Evolutionary conservation across 2,888 invertebrate species (phyloP).

Genomic region (Platyscelio sp.): DNA sequence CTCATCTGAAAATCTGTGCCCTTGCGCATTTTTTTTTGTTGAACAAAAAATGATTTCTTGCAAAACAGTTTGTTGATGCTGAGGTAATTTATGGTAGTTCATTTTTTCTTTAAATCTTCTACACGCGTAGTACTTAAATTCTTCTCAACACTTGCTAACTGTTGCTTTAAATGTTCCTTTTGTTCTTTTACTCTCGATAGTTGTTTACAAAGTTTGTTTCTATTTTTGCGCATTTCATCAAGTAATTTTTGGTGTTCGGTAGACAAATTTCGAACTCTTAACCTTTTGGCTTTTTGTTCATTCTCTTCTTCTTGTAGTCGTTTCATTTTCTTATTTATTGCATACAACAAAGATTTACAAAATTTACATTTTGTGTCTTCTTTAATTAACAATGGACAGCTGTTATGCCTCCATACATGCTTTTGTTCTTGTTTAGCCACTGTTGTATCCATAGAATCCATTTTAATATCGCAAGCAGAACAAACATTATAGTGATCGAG

Average conservation of each 20-base stretch:
- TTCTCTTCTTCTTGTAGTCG: background rate
- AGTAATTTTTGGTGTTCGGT: background rate
- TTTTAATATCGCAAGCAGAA: background rate
- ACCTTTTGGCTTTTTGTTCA: background rate
- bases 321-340: background rate
- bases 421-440: background rate
- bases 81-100: background rate
- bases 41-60: background rate
- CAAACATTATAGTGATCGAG: background rate
- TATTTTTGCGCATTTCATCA: background rate
- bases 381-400: background rate
- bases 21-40: too few relatives aligned
- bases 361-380: background rate
- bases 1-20: too few relatives aligned
- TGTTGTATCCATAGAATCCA: background rate
- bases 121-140: too few relatives aligned
- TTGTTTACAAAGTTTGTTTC: background rate
- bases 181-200: background rate
- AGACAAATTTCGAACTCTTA: background rate
- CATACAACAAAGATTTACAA: background rate
- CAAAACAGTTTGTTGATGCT: background rate
- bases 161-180: background rate
- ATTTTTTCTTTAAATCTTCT: background rate
- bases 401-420: constrained; percentile 1
- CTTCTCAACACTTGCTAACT: background rate